phyloP scores from a whole-genome alignment of 2,797 vertebrate species.

The Urophycis tenuis region DNA sequence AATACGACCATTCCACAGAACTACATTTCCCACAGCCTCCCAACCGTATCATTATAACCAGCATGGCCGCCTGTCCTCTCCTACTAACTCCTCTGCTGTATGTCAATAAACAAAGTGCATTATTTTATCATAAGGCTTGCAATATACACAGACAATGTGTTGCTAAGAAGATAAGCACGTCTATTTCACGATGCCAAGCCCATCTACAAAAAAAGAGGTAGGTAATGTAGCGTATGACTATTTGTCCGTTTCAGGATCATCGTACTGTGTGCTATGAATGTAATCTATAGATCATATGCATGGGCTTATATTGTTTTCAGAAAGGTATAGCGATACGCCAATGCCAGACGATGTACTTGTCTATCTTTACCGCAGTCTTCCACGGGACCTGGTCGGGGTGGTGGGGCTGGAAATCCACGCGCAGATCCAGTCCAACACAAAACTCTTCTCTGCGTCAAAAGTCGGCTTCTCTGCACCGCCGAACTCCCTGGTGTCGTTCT shows the following conservation, averaged over 20 bases:
- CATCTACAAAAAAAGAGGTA: constrained; percentile 39
- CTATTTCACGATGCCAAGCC: constrained; percentile 30
- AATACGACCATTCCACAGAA: constrained; percentile 22
- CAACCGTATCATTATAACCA: background rate
- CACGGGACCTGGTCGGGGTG: constrained; percentile 76
- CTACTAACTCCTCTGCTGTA: constrained; percentile 41
- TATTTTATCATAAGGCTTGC: constrained; percentile 24
- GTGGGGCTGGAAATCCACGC: constrained; percentile 95
- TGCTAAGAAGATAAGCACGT: constrained; percentile 46
- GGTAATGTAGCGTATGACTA: background rate
- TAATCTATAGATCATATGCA: background rate
- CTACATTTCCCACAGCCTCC: constrained; percentile 58
- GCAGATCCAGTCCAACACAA: constrained; percentile 89
- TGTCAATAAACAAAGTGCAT: constrained; percentile 42
- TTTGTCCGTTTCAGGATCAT: background rate
- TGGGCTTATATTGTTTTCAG: background rate
- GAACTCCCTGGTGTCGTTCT: constrained; percentile 92
- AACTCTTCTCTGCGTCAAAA: constrained; percentile 88
- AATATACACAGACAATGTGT: constrained; percentile 10
- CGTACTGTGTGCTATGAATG: background rate
- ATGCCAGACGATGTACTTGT: background rate
- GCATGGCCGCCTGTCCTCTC: constrained; percentile 62
- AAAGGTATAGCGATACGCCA: background rate
- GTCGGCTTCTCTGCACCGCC: constrained; percentile 87
- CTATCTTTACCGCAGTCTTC: constrained; percentile 55